These are phyloP conservation scores for Cepphus grylle DNA, from an alignment of 2,113 vertebrate species.

Conservation along the genomic window DNA sequence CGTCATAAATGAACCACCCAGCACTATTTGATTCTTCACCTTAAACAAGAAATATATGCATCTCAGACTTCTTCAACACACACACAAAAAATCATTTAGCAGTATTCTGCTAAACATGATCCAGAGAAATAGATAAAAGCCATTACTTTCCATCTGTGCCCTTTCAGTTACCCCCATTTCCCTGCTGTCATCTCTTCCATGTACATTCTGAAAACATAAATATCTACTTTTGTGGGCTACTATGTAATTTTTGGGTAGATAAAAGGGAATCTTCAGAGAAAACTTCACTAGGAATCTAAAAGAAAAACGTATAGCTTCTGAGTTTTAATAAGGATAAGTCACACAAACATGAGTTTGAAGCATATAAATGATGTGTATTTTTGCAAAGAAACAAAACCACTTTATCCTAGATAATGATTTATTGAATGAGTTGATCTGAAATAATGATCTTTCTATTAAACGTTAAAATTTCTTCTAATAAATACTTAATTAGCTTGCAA, in stretches of 20 bases:
- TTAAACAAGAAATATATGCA: neutral
- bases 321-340: neutral
- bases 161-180: neutral
- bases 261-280: neutral
- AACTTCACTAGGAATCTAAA: neutral
- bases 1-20: slow-evolving; percentile 3
- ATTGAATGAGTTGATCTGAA: neutral
- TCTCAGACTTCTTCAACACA: neutral
- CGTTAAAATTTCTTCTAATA: neutral
- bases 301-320: neutral
- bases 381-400: neutral
- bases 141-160: neutral
- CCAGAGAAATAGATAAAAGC: neutral
- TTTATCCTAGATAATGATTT: neutral
- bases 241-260: neutral
- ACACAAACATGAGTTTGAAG: neutral
- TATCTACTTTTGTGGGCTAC: neutral
- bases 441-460: neutral
- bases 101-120: neutral
- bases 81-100: neutral
- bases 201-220: neutral
- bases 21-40: neutral
- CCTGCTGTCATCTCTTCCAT: neutral
- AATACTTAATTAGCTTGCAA: neutral
- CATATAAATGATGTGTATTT: neutral